A percentile compares a stretch with the other conserved stretches of the same genome.
Evolutionary conservation across 2,797 vertebrate species (phyloP).

Genomic region (Melanotaenia pygmaea): DNA sequence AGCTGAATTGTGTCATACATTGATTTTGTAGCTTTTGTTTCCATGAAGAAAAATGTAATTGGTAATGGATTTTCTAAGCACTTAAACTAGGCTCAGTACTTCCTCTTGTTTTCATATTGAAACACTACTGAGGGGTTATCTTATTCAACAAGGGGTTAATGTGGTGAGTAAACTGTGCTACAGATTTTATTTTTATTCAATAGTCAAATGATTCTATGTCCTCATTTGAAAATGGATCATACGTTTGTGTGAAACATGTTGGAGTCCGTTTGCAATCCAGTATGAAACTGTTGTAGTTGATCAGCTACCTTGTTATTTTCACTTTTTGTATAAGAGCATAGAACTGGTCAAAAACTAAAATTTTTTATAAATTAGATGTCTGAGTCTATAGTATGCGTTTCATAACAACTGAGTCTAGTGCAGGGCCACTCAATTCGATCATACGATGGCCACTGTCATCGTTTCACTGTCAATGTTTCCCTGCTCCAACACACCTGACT

Average conservation of each 20-base stretch:
- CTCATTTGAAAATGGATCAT: not conserved
- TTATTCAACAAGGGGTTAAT: not conserved
- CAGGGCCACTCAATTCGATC: too few relatives aligned
- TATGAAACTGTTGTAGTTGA: not conserved
- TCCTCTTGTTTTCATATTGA: not conserved
- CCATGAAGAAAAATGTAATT: not conserved
- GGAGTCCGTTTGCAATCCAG: not conserved
- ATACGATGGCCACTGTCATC: too few relatives aligned
- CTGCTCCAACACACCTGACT: too few relatives aligned
- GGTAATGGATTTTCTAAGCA: not conserved
- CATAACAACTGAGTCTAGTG: too few relatives aligned
- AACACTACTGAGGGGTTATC: not conserved
- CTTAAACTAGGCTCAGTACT: not conserved
- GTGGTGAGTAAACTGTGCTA: not conserved
- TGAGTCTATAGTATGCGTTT: not conserved
- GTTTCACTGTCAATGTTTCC: too few relatives aligned
- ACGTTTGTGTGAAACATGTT: too few relatives aligned
- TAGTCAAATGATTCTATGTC: not conserved
- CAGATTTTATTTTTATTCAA: not conserved
- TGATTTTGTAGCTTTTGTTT: not conserved
- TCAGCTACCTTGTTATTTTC: not conserved
- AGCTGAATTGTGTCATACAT: not conserved
- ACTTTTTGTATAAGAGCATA: not conserved
- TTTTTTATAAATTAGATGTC: not conserved
- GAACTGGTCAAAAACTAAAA: not conserved